A percentile compares a stretch with the other conserved stretches of the same genome.
These are phyloP conservation scores for Gadopsis bispinosus DNA, from an alignment of 2,797 vertebrate genomes.

Conservation along the genomic window DNA sequence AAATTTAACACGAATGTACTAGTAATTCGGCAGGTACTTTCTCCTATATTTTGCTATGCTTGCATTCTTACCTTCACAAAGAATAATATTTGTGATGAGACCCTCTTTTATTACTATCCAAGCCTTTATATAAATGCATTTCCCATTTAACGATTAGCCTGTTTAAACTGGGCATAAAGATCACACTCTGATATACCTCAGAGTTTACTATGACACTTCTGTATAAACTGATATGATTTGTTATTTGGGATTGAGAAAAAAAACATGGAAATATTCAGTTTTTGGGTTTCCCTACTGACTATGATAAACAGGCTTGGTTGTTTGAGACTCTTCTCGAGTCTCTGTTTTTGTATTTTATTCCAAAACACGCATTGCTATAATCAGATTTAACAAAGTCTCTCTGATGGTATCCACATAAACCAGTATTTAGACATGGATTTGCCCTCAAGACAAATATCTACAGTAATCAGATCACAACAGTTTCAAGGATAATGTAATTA, in stretches of 20 bases:
- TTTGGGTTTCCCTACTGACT: background rate
- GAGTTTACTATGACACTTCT: background rate
- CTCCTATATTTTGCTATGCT: background rate
- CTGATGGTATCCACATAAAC: background rate
- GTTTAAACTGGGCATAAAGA: background rate
- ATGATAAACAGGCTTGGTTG: background rate
- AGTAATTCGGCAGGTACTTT: background rate
- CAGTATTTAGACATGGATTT: constrained; percentile 25
- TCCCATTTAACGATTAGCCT: background rate
- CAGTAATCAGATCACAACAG: constrained; percentile 12
- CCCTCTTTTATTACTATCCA: background rate
- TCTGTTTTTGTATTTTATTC: constrained; percentile 5
- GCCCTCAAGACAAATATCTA: constrained; percentile 18
- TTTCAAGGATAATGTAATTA: constrained; percentile 37
- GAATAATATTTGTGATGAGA: background rate
- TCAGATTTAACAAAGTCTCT: constrained; percentile 12
- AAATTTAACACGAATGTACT: background rate
- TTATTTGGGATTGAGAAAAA: background rate
- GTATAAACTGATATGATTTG: background rate
- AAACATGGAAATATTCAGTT: background rate
- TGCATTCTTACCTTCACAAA: background rate
- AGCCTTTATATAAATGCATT: background rate
- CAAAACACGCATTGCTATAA: background rate
- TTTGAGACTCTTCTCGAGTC: background rate
- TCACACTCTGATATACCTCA: background rate